A percentile compares a stretch with the other conserved stretches of the same genome.
Conservation (phyloP, 2,888 invertebrate genomes). For the Aquatica leii region DNA sequence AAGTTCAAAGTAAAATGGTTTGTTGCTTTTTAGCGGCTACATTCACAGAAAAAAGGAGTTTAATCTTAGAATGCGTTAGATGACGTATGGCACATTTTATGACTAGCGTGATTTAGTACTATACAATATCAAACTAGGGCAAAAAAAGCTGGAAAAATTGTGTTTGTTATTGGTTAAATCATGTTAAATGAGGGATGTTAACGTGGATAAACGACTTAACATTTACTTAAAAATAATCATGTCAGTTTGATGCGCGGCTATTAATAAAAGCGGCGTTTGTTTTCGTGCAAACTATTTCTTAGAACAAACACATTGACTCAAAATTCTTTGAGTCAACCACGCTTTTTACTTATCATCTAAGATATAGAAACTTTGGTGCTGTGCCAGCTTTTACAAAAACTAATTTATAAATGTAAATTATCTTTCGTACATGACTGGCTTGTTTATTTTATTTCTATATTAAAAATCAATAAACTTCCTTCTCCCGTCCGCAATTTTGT, state of each 20-base stretch:
- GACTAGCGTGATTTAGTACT: neutral
- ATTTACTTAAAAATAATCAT: neutral
- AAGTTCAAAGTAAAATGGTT: conserved; percentile 24
- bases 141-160: neutral
- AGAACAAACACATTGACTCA: neutral
- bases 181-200: neutral
- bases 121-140: neutral
- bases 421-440: too few relatives aligned
- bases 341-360: neutral
- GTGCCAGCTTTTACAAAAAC: neutral
- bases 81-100: conserved; percentile 25
- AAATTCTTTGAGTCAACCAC: neutral
- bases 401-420: neutral
- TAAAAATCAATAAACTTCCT: too few relatives aligned
- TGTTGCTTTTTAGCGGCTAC: conserved; percentile 21
- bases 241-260: neutral
- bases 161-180: neutral
- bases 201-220: neutral
- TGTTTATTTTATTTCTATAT: too few relatives aligned
- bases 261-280: neutral
- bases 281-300: neutral
- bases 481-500: too few relatives aligned
- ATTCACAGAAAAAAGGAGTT: conserved; percentile 16
- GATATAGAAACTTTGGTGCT: neutral
- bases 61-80: conserved; percentile 23